Conservation (phyloP, 2,888 invertebrate genomes). For the Hartigia nigra region DNA sequence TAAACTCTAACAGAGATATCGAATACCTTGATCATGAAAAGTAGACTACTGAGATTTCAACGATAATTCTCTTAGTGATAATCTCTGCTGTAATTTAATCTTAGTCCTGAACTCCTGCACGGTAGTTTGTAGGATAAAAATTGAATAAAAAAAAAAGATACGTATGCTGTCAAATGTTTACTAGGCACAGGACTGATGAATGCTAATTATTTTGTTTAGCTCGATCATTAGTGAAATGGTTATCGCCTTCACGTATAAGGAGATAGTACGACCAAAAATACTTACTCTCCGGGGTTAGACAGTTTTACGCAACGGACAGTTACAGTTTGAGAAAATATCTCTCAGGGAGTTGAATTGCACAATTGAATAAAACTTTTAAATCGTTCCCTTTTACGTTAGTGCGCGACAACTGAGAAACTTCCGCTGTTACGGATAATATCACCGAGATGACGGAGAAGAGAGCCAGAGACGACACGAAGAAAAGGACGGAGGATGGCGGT, state of each 20-base stretch:
- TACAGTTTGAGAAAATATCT: neutral
- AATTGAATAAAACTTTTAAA: neutral
- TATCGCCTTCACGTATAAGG: slow-evolving; percentile 19
- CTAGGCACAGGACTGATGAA: neutral
- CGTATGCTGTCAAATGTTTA: slow-evolving; percentile 7
- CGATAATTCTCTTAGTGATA: neutral
- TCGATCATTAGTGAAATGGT: slow-evolving; percentile 20
- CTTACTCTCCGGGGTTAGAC: slow-evolving; percentile 40
- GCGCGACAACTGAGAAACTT: neutral
- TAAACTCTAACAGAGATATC: neutral
- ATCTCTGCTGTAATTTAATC: neutral
- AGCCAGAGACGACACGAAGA: neutral
- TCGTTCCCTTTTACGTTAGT: neutral
- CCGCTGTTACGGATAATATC: neutral
- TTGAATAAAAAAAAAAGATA: neutral
- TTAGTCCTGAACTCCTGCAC: neutral
- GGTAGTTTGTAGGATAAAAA: neutral
- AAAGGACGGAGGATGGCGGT: neutral
- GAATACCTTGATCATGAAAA: neutral
- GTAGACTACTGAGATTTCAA: neutral
- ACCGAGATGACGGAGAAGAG: neutral
- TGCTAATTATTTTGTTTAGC: slow-evolving; percentile 21
- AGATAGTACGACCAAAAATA: slow-evolving; percentile 21
- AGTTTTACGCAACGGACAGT: slow-evolving; percentile 25
- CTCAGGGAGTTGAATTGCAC: neutral